Base-by-base conservation (phyloP, 2,113 vertebrate species). In the Canis aureus region DNA sequence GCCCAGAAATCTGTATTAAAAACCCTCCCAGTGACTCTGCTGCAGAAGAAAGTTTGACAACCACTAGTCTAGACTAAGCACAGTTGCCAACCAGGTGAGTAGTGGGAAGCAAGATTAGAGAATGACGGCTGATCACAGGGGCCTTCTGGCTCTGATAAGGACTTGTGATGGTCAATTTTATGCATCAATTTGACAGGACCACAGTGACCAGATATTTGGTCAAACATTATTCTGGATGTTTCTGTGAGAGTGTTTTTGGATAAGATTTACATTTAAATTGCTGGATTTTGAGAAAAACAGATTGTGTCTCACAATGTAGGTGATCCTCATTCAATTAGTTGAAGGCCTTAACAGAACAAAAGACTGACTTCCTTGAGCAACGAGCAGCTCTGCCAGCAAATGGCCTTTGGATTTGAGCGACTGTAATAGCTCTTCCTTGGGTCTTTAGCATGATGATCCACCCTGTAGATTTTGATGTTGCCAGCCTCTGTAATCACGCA, bases 201-300 rank as follows among this genome's bases (percentile, higher is more conserved):
- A 15, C 64, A 15, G 19, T 88, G 11, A 20, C 23, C 51, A 80
- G 35, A 67, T 67, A 67, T n/a, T 87, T 53, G 81, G 51, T 62
- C 22, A 43, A 94, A 76, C 11, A 38, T 35, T 86, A 90, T 35
- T 89, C 51, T 62, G 49, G 1, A 84, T 89, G 25, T 81, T 78
- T 94, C 55, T 66, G 1, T 35, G 16, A 93, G 16, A 3, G 13
- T 67, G 12, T 35, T 91, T 93, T 53, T 4, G 43, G 15, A 43
- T 76, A n/a, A 85, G 55, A 74, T 91, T 80, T 62, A 84, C 62
- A 74, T 64, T 94, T 85, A 92, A 80, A 69, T 69, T 19, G 10
- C 23, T 51, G 22, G 32, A n/a, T 51, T 80, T 11, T 51, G 76
- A 55, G 27, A 11, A 57, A 74, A 94, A 38, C 25, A 88, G 15